Evolutionary conservation across 2,113 vertebrate genomes (phyloP).

Genomic region (Xiphophorus maculatus): DNA sequence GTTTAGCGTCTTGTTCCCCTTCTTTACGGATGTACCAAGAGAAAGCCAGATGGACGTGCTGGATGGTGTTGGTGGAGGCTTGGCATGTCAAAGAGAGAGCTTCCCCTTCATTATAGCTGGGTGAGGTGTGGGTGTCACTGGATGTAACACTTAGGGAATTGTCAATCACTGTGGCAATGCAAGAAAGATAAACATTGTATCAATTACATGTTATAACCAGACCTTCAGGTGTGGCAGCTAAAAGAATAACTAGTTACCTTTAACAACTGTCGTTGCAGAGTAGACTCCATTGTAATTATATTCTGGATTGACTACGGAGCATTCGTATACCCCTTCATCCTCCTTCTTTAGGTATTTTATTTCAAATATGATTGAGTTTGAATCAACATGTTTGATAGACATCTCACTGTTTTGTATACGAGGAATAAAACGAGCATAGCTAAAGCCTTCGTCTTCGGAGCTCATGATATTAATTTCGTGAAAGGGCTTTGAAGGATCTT

Average conservation of each 20-base stretch:
- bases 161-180: slow-evolving; percentile 82
- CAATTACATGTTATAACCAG: neutral
- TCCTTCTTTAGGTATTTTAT: slow-evolving; percentile 66
- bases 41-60: slow-evolving; percentile 91
- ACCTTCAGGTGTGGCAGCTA: neutral
- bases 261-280: slow-evolving; percentile 74
- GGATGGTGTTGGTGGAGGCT: slow-evolving; percentile 84
- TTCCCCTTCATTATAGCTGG: slow-evolving; percentile 77
- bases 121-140: slow-evolving; percentile 34
- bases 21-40: slow-evolving; percentile 80
- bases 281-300: slow-evolving; percentile 76
- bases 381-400: slow-evolving; percentile 60
- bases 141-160: slow-evolving; percentile 83
- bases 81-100: slow-evolving; percentile 81
- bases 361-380: slow-evolving; percentile 73
- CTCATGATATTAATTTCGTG: slow-evolving; percentile 76
- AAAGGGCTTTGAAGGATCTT: neutral
- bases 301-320: slow-evolving; percentile 78
- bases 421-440: slow-evolving; percentile 33
- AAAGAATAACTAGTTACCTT: slow-evolving; percentile 73
- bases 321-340: slow-evolving; percentile 87
- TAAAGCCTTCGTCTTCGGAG: slow-evolving; percentile 25
- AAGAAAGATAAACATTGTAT: slow-evolving; percentile 4
- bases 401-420: slow-evolving; percentile 65
- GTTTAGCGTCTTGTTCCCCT: neutral